Evolutionary conservation across 2,113 vertebrate genomes (phyloP).

Genomic region (Ophthalmolycus amberensis): DNA sequence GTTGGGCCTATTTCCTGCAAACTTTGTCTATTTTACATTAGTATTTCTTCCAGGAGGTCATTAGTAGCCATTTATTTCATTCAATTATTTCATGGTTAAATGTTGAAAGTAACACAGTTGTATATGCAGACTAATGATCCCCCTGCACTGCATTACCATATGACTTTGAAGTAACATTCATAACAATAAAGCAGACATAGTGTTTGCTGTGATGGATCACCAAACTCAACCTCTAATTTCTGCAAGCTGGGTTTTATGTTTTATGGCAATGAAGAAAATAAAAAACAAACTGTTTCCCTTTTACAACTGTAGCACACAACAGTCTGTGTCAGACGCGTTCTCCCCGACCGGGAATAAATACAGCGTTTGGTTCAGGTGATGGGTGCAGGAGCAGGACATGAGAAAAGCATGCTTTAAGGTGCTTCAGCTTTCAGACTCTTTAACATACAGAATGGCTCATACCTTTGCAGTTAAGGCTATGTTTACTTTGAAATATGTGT

Average conservation of each 20-base stretch:
- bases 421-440: neutral
- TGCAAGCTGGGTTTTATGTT: neutral
- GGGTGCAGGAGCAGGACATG: neutral
- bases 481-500: neutral
- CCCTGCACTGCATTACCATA: neutral
- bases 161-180: neutral
- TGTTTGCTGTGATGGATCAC: neutral
- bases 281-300: neutral
- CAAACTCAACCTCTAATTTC: neutral
- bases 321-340: neutral
- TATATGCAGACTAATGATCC: neutral
- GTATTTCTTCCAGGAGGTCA: neutral
- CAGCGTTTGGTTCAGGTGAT: neutral
- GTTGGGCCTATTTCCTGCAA: neutral
- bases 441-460: neutral
- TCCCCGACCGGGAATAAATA: neutral
- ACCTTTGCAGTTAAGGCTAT: neutral
- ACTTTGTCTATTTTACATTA: neutral
- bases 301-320: neutral
- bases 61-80: neutral
- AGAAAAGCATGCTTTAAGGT: no score
- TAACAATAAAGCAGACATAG: neutral
- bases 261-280: neutral
- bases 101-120: neutral
- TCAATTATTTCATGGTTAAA: neutral